phyloP scores from a whole-genome alignment of 2,888 invertebrate species.

The Philaethria dido region DNA sequence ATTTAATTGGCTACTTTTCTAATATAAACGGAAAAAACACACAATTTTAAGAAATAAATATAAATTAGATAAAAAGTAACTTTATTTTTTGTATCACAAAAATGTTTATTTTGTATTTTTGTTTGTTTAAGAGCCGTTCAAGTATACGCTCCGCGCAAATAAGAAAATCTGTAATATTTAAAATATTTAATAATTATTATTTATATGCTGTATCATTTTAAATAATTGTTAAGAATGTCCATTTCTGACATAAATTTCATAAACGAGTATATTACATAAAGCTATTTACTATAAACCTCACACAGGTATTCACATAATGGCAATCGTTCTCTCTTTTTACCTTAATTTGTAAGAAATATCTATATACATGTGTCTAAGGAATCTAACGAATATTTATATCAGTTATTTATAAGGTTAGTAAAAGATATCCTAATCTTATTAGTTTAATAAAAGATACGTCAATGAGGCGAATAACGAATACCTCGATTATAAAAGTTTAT shows the following conservation, averaged over 20 bases:
- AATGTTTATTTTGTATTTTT: too few species aligned
- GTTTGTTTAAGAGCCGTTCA: neutral
- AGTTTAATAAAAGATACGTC: slow-evolving; percentile 23
- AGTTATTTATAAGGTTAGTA: slow-evolving; percentile 6
- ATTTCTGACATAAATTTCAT: slow-evolving; percentile 11
- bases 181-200: neutral
- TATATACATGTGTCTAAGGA: neutral
- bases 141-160: neutral
- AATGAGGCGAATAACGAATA: slow-evolving; percentile 37
- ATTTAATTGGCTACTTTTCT: too few species aligned
- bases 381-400: neutral
- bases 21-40: too few species aligned
- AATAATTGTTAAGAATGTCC: slow-evolving; percentile 12
- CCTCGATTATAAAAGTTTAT: slow-evolving; percentile 69
- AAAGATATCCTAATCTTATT: slow-evolving; percentile 14
- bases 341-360: neutral
- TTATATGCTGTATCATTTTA: too few species aligned
- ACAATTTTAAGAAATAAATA: too few species aligned
- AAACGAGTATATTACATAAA: neutral
- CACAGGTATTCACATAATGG: slow-evolving; percentile 1
- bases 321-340: slow-evolving; percentile 1
- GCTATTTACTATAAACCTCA: neutral
- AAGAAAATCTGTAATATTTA: neutral
- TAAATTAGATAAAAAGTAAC: too few species aligned
- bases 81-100: too few species aligned